Base-by-base conservation (phyloP, 2,888 invertebrate species). In the Temnothorax unifasciatus region DNA sequence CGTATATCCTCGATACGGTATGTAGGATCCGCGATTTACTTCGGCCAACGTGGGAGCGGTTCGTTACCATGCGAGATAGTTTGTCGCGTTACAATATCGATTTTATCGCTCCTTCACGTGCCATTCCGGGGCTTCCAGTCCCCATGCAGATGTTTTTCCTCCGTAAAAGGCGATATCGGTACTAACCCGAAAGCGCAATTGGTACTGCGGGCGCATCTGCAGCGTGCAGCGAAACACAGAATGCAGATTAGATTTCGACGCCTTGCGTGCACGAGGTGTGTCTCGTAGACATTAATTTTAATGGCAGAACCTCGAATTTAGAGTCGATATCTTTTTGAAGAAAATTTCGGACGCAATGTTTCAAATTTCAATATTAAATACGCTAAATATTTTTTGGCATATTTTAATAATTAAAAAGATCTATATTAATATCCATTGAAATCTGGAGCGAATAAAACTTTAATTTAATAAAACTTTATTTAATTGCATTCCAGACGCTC, bases 1-100 rank as follows among this genome's bases (percentile, higher is more conserved):
- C 82, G 69, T 63, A 79, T 77, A 71, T 57, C 79, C 25, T 9
- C 25, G 47, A 15, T 47, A 59, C 18, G 13, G 77, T 76, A 82
- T 64, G 69, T 74, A 87, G 85, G 85, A 88, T 84, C 84, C 77
- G 84, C 91, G 90, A 91, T 91, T 91, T 91, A 91, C 90, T 89
- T 82, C 84, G 83, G 76, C 79, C 88, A 89, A 85, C 66, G 73
- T 77, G 90, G 85, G 86, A 91, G 88, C 90, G 88, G 88, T 89
- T 91, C 90, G 89, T 91, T 87, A 85, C 82, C 84, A 84, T 38
- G 64, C 83, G 85, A 89, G 79, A 86, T 79, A 82, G 83, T 74
- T 84, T 21, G 86, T 57, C 66, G 57, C 41, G 76, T 63, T 85
- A 83, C 81, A 85, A 86, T 85, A 87, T 87, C 59, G 86, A 86